Evolutionary conservation across 1,140 invertebrate species (phyloP).

Genomic region (Gonioctena quinquepunctata): DNA sequence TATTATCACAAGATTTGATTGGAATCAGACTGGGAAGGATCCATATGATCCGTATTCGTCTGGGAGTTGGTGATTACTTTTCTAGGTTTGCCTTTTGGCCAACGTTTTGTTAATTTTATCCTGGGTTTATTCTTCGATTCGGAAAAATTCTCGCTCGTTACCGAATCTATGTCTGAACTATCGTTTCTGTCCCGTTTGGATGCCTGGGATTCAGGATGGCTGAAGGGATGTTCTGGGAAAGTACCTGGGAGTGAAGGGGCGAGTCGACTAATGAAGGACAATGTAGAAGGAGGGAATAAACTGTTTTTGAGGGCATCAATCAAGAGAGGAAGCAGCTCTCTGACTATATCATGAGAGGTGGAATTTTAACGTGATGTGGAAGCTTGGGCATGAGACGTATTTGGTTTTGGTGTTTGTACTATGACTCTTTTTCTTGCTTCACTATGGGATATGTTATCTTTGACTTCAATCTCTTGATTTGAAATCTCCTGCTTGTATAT

Average conservation of each 20-base stretch:
- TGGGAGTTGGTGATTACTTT: neutral
- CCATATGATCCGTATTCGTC: neutral
- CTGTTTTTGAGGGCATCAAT: too few relatives aligned
- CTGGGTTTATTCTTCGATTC: neutral
- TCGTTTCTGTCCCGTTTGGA: neutral
- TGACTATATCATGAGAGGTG: neutral
- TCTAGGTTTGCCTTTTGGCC: neutral
- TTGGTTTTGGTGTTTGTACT: neutral
- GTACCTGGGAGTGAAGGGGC: neutral
- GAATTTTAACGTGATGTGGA: neutral
- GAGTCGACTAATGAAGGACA: neutral
- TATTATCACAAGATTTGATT: too few relatives aligned
- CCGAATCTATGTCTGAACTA: neutral
- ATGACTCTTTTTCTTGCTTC: neutral
- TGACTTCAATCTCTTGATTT: neutral
- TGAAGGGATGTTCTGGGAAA: neutral
- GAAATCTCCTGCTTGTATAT: conserved; percentile 11
- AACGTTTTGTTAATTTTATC: neutral
- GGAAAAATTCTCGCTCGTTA: neutral
- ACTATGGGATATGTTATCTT: conserved; percentile 4
- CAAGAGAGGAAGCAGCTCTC: neutral
- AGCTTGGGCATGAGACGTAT: neutral
- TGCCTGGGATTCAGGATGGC: neutral
- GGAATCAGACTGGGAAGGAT: neutral
- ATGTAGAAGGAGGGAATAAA: neutral